A percentile compares a stretch with the other conserved stretches of the same genome.
phyloP scores from a whole-genome alignment of 2,113 vertebrate species.

The Ginglymostoma cirratum region DNA sequence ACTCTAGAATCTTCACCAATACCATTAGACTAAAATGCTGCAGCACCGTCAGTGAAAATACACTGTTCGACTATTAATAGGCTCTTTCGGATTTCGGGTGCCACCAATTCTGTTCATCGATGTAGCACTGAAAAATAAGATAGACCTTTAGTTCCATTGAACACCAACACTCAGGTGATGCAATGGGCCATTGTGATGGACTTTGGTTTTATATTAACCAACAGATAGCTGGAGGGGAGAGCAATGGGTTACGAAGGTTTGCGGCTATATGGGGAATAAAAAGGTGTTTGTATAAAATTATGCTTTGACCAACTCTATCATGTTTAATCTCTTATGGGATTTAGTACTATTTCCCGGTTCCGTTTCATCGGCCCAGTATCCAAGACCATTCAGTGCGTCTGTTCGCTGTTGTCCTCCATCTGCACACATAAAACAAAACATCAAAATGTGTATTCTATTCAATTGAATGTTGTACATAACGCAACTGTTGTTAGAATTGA shows the following conservation, averaged over 20 bases:
- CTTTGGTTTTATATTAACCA: conserved; percentile 9
- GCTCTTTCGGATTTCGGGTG: not conserved
- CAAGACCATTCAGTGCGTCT: conserved; percentile 17
- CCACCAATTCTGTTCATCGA: not conserved
- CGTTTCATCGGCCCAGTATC: not conserved
- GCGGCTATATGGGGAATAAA: not conserved
- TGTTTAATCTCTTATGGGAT: not conserved
- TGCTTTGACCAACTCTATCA: not conserved
- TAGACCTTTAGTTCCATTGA: not conserved
- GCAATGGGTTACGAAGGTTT: not conserved
- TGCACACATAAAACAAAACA: conserved; percentile 31
- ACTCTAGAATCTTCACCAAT: not conserved
- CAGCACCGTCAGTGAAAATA: not conserved
- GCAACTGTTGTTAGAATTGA: not conserved
- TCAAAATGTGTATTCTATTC: not conserved
- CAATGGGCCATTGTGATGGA: not conserved
- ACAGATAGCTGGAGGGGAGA: not conserved
- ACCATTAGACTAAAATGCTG: not conserved
- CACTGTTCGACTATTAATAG: too few species aligned
- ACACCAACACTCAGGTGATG: not conserved
- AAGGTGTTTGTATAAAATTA: not conserved
- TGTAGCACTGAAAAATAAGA: not conserved
- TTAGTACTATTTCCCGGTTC: not conserved
- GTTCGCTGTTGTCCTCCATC: conserved; percentile 5
- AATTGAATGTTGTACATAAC: not conserved